phyloP scores from a whole-genome alignment of 2,888 invertebrate genomes.

The Coleophora deauratella region DNA sequence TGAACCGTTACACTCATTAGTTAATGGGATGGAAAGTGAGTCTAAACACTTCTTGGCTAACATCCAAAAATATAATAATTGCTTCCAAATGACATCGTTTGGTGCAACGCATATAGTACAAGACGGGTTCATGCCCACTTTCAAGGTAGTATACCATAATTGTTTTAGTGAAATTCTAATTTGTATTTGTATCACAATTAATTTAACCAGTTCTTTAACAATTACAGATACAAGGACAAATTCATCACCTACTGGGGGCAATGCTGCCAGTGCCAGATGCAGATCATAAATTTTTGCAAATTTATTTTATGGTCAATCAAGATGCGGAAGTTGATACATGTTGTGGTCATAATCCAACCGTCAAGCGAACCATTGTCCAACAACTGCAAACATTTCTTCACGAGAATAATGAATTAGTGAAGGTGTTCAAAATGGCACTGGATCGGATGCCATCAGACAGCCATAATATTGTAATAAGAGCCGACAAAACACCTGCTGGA shows the following conservation, averaged over 20 bases:
- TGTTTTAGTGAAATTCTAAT: conserved; percentile 4
- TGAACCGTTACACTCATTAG: conserved; percentile 12
- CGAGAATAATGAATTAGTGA: conserved; percentile 19
- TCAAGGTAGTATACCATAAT: conserved; percentile 18
- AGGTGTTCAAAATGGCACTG: conserved; percentile 20
- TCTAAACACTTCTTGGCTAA: conserved; percentile 22
- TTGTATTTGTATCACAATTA: conserved; percentile 3
- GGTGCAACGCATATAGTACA: conserved; percentile 21
- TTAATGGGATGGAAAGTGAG: conserved; percentile 11
- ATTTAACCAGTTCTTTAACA: conserved; percentile 1
- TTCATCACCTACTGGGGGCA: conserved; percentile 9
- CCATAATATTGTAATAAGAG: conserved; percentile 28
- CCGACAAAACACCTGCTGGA: conserved; percentile 26
- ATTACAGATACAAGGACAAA: conserved; percentile 13
- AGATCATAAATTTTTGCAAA: conserved; percentile 8
- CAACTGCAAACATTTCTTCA: conserved; percentile 23
- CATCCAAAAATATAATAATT: conserved; percentile 27
- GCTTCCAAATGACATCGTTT: conserved; percentile 32
- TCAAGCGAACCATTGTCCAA: conserved; percentile 21
- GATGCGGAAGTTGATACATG: conserved; percentile 16
- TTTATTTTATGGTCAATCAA: conserved; percentile 19
- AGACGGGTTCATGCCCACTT: conserved; percentile 23
- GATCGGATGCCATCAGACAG: conserved; percentile 25
- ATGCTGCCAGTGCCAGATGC: conserved; percentile 8
- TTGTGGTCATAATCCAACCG: conserved; percentile 18